Conservation (phyloP, 1,140 invertebrate species). For the Ceratosolen fusciceps region DNA sequence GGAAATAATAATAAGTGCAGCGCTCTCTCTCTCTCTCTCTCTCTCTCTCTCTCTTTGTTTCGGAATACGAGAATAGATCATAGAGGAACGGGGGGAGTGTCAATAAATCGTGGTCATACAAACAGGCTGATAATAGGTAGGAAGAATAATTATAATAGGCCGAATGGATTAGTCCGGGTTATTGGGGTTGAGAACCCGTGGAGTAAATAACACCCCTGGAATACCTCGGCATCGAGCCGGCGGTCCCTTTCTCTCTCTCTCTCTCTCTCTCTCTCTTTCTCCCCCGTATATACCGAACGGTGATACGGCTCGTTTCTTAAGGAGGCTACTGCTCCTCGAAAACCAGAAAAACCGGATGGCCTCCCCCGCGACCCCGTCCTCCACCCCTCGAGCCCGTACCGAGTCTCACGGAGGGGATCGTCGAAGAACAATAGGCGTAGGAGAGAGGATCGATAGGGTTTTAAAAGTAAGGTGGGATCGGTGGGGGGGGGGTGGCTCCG, state of each 20-base stretch:
- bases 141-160: too few relatives aligned
- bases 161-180: neutral
- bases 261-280: neutral
- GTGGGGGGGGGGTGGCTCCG: too few relatives aligned
- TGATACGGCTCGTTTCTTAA: neutral
- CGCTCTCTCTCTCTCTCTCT: too few relatives aligned
- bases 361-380: slow-evolving; percentile 31
- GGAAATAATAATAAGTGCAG: too few relatives aligned
- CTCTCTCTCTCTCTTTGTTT: too few relatives aligned
- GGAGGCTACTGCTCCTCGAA: slow-evolving; percentile 49
- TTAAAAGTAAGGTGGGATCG: too few relatives aligned
- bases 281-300: neutral
- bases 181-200: slow-evolving; percentile 52
- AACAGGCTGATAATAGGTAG: too few relatives aligned
- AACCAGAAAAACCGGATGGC: slow-evolving; percentile 68
- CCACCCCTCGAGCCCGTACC: neutral
- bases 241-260: neutral
- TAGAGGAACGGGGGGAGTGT: too few relatives aligned
- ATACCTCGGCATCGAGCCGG: slow-evolving; percentile 49
- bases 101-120: too few relatives aligned
- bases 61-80: too few relatives aligned
- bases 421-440: neutral
- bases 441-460: neutral
- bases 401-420: too few relatives aligned
- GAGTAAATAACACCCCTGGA: slow-evolving; percentile 54